phyloP scores from a whole-genome alignment of 2,888 invertebrate genomes.

The Rotaria macrura region DNA sequence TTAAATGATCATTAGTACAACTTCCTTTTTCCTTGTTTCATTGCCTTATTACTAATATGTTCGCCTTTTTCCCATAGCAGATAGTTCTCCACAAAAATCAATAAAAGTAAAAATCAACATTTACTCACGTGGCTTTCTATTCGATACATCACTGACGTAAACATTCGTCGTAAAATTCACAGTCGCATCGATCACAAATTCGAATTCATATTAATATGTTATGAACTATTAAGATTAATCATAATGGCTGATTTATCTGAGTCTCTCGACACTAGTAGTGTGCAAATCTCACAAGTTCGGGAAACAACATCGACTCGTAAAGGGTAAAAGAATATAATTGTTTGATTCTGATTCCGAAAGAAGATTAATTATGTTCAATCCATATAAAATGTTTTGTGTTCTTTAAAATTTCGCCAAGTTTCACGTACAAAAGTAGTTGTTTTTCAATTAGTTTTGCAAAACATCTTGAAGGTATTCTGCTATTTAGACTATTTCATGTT shows the following conservation, averaged over 20 bases:
- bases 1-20: background rate
- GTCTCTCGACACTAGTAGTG: background rate
- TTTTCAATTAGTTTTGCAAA: no score
- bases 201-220: background rate
- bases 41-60: background rate
- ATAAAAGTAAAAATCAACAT: background rate
- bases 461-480: no score
- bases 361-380: background rate
- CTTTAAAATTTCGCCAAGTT: no score
- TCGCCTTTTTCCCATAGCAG: background rate
- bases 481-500: background rate
- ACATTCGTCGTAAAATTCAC: background rate
- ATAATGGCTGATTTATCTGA: background rate
- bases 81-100: background rate
- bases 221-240: background rate
- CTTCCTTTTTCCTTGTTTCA: background rate
- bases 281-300: background rate
- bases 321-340: background rate
- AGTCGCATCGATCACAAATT: no score
- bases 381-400: no score
- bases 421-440: no score
- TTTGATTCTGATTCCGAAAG: background rate
- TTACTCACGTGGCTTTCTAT: background rate
- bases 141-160: background rate
- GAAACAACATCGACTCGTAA: background rate